Conservation (phyloP, 1,140 invertebrate species). For the Diuraphis noxia region DNA sequence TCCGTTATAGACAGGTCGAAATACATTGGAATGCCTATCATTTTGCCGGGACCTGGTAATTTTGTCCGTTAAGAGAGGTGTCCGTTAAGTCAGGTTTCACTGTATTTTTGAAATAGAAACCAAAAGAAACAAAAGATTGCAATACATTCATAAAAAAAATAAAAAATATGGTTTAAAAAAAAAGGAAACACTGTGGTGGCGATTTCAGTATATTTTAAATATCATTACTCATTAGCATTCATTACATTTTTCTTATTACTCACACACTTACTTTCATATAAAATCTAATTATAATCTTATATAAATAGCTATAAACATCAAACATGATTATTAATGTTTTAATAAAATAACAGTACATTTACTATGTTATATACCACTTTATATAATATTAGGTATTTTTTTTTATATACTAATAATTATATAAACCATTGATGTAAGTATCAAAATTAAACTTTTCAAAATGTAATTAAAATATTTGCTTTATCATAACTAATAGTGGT, state of each 20-base stretch:
- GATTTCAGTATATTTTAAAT: not conserved
- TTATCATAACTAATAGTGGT: not conserved
- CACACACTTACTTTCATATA: not conserved
- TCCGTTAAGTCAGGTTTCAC: no score
- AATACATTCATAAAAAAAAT: not conserved
- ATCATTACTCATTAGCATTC: not conserved
- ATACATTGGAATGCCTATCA: no score
- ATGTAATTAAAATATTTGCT: no score
- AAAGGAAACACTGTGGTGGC: not conserved
- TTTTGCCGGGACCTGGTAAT: no score
- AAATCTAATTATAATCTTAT: not conserved
- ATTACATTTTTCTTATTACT: not conserved
- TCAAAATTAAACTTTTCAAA: not conserved
- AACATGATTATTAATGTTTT: not conserved
- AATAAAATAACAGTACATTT: not conserved
- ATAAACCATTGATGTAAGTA: not conserved
- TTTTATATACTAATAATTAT: no score
- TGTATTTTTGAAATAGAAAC: not conserved
- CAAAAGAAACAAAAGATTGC: not conserved
- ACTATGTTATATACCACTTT: no score
- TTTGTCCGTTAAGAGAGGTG: no score
- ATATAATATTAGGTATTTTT: not conserved
- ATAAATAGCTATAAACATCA: no score
- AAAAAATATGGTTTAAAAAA: not conserved
- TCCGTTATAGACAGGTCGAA: no score